Evolutionary conservation across 1,140 invertebrate species (phyloP).

Genomic region (Euwallacea similis): DNA sequence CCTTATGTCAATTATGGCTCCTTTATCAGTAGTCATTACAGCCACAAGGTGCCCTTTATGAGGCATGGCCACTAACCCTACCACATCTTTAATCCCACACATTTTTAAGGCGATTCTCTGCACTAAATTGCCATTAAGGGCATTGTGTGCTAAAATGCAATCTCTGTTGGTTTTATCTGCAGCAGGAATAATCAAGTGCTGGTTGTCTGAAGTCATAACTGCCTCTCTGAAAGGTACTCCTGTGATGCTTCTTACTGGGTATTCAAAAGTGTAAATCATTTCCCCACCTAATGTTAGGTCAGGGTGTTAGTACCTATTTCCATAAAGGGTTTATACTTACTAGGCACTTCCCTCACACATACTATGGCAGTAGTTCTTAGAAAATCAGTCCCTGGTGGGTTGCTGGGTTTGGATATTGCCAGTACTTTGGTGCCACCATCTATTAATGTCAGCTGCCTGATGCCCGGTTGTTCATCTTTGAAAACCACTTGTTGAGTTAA

Average conservation of each 20-base stretch:
- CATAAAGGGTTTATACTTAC: slow-evolving; percentile 52
- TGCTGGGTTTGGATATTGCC: slow-evolving; percentile 74
- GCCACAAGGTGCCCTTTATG: slow-evolving; percentile 82
- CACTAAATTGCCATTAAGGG: slow-evolving; percentile 77
- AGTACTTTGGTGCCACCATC: slow-evolving; percentile 82
- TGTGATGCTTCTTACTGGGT: slow-evolving; percentile 67
- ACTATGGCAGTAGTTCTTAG: slow-evolving; percentile 66
- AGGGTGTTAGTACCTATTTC: slow-evolving; percentile 2
- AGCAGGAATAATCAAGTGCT: slow-evolving; percentile 74
- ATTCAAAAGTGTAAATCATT: slow-evolving; percentile 78
- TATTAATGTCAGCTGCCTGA: slow-evolving; percentile 83
- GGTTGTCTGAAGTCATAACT: slow-evolving; percentile 79
- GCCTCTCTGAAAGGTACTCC: slow-evolving; percentile 69
- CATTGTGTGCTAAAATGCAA: slow-evolving; percentile 80
- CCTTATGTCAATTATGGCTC: slow-evolving; percentile 81
- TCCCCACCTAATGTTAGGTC: slow-evolving; percentile 63
- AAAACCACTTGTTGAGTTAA: slow-evolving; percentile 78
- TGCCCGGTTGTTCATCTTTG: slow-evolving; percentile 81
- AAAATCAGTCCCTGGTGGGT: slow-evolving; percentile 61
- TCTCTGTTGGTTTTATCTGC: slow-evolving; percentile 83
- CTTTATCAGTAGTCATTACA: slow-evolving; percentile 88
- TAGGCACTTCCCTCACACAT: slow-evolving; percentile 69
- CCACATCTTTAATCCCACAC: slow-evolving; percentile 68
- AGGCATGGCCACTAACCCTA: slow-evolving; percentile 73
- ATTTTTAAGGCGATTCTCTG: slow-evolving; percentile 74